Evolutionary conservation across 2,113 vertebrate genomes (phyloP), one percentile per base, ranked within the genome.

Genomic region (Cyprinodon variegatus): DNA sequence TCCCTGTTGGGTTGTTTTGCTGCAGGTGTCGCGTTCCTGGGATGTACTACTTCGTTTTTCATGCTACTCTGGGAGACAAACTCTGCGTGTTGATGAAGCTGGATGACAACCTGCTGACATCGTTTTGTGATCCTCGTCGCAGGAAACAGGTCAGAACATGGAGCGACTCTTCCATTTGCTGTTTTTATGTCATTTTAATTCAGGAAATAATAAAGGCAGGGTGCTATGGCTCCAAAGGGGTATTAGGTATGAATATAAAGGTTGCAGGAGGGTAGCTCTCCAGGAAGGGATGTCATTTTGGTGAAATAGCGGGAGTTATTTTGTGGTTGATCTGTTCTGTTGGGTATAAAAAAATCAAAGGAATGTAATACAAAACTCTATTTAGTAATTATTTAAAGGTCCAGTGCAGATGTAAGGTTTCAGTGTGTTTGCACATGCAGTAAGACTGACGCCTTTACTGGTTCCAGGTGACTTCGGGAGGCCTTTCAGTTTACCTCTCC

Each of bases 21-120:
- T 74, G 11, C 2, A 92, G 91, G 69, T 90, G 87, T 67, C 78
- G 75, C 4, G 17, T 89, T 11, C 11, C 86, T 0, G 90, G 89
- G 8, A 90, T 65, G 0, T 91, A 92, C 74, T 90, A 84, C 85
- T 90, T 92, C 63, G 88, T 84, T 74, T 92, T n/a, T 41, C 91
- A 92, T 37, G 88, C 91, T 1, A 81, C 89, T 6, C 1, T 85
- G 8, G 82, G 82, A 0, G 68, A 77, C 0, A 39, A 15, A 37
- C 80, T 92, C 14, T 91, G 88, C 29, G 76, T 92, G 50, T 11
- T 74, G 77, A 37, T 92, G 85, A 90, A 89, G 59, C 5, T 79
- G 11, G 72, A 83, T 12, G 0, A 68, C 0, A 17, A 0, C 0
- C 9, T 65, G n/a, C 69, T 89, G 66, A 6, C 83, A 0, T n/a